Evolutionary conservation across 2,888 invertebrate species (phyloP).

Genomic region (Sesamia inferens): DNA sequence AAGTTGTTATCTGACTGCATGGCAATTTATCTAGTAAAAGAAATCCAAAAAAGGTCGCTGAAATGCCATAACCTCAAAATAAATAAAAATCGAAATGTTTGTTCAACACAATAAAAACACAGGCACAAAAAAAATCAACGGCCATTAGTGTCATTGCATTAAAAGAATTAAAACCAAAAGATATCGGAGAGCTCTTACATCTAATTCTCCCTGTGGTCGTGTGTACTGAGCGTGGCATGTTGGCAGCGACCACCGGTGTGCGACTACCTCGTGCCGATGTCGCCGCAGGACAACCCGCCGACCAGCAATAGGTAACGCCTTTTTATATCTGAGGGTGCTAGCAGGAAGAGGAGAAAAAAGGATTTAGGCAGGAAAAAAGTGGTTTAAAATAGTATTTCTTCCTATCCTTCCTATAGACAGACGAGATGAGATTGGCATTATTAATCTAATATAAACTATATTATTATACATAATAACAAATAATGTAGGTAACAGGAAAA

Average conservation of each 20-base stretch:
- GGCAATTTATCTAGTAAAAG: neutral
- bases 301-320: constrained; percentile 82
- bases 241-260: constrained; percentile 85
- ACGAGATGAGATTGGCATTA: neutral
- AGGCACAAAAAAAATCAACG: neutral
- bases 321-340: constrained; percentile 66
- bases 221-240: constrained; percentile 86
- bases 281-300: constrained; percentile 81
- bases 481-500: neutral
- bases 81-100: neutral
- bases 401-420: too few relatives aligned
- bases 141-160: neutral
- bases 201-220: constrained; percentile 75
- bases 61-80: neutral
- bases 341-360: constrained; percentile 57
- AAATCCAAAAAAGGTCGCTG: neutral
- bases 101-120: neutral
- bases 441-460: neutral
- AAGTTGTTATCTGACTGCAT: neutral
- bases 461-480: neutral
- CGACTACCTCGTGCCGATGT: constrained; percentile 89
- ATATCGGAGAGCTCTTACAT: constrained; percentile 43
- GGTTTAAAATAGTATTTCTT: neutral
- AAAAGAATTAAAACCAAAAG: constrained; percentile 26
- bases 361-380: neutral